phyloP scores from a whole-genome alignment of 2,113 vertebrate species.

The Himantopus leucocephalus region DNA sequence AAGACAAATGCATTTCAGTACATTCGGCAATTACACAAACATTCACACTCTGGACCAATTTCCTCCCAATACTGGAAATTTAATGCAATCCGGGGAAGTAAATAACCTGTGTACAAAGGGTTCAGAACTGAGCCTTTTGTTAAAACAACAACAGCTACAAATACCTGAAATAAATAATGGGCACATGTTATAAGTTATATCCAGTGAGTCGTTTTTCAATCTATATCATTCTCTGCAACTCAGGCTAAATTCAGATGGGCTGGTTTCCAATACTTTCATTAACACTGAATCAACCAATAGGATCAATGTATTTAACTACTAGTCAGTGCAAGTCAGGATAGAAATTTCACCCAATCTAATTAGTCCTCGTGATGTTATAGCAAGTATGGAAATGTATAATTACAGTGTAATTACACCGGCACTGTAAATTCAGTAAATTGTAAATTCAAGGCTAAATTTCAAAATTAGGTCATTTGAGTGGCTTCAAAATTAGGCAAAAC shows the following conservation, averaged over 20 bases:
- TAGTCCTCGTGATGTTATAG: slow-evolving; percentile 34
- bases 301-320: slow-evolving; percentile 27
- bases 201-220: background rate
- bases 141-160: background rate
- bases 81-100: background rate
- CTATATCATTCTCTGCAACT: background rate
- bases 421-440: background rate
- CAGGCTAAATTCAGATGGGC: background rate
- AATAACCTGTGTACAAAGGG: background rate
- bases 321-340: slow-evolving; percentile 23
- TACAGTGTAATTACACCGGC: slow-evolving; percentile 40
- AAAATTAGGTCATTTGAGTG: slow-evolving; percentile 8
- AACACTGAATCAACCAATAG: background rate
- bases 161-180: background rate
- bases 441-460: slow-evolving; percentile 61
- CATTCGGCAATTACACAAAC: background rate
- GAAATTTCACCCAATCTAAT: slow-evolving; percentile 22
- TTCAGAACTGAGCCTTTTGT: background rate
- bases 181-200: background rate
- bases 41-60: background rate
- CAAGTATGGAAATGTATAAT: slow-evolving; percentile 54
- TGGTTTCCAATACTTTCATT: background rate
- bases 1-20: background rate
- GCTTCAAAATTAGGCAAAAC: slow-evolving; percentile 48
- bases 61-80: background rate